Evolutionary conservation across 2,113 vertebrate species (phyloP), one percentile per base, ranked within the genome.

Genomic region (Chaenogobius annularis): DNA sequence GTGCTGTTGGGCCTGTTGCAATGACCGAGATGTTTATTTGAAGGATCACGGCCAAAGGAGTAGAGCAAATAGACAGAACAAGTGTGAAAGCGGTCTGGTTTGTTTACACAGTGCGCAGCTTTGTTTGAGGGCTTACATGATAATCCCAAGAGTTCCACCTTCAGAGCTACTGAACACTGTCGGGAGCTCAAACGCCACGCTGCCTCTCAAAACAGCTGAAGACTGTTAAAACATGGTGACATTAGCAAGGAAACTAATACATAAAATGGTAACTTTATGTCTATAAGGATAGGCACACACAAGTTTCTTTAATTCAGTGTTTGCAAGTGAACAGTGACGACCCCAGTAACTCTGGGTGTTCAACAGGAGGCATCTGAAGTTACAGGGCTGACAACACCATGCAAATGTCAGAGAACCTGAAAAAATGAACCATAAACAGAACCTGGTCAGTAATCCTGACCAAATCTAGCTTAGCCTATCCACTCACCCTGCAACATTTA

Each of bases 11-110:
- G 82, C 80, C 73, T 85, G 71, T 58, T 74, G 78, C 72, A 48
- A 71, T 71, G 63, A 9, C 66, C 8, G 62, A 70, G 48, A 68
- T 83, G 87, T 92, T 92, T 93, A 83, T 93, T 93, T 92, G 88
- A 62, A 81, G 77, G 86, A 71, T 66, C 75, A 50, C 70, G 70
- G 85, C 88, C 85, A 92, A 58, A 80, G 88, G 88, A 82, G 81
- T 78, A 74, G 58, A 81, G 82, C 70, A 87, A 90, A 89, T 69
- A 86, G 56, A 84, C 50, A 15, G 80, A 87, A 77, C 77, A 87
- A 91, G 81, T 86, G 85, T 69, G 71, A 76, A 83, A 87, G 80
- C 82, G 72, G 77, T 62, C 63, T 47, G 55, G 81, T 84, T 92
- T 93, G 82, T 91, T 89, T 90, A 74, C 81, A 73, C 77, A 78